Percentiles rank a stretch among this genome's conserved stretches.
Evolutionary conservation across 2,888 invertebrate genomes (phyloP).

Genomic region (Orthosia cruda): DNA sequence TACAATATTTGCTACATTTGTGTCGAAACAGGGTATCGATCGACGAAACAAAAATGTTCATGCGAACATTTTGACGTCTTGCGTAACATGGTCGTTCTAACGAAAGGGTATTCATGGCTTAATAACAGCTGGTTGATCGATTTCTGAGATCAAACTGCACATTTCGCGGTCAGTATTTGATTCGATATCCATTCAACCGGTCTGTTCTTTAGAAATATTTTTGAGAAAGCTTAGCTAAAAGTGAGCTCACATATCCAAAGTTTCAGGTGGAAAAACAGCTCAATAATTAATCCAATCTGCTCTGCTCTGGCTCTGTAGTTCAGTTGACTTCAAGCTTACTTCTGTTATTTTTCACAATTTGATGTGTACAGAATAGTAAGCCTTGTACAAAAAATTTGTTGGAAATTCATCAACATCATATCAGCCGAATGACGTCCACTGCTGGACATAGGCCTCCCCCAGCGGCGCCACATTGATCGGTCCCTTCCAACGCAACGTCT

Average conservation of each 20-base stretch:
- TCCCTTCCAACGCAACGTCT: too few species aligned
- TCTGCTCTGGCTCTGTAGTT: too few species aligned
- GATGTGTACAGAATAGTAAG: too few species aligned
- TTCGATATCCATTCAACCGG: not conserved
- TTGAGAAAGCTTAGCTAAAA: too few species aligned
- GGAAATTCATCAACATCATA: not conserved
- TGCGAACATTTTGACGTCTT: slow-evolving; percentile 28
- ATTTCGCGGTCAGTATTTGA: not conserved
- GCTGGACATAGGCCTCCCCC: not conserved
- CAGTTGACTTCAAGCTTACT: too few species aligned
- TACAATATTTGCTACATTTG: slow-evolving; percentile 44
- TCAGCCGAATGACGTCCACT: not conserved
- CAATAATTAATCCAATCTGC: too few species aligned
- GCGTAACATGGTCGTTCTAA: slow-evolving; percentile 6
- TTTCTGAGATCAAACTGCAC: not conserved
- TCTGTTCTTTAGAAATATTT: too few species aligned
- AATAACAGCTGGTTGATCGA: not conserved
- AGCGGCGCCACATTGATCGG: too few species aligned
- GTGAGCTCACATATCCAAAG: too few species aligned
- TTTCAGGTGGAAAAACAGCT: too few species aligned
- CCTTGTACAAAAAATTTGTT: too few species aligned
- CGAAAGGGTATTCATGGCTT: not conserved
- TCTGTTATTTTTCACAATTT: too few species aligned
- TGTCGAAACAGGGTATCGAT: slow-evolving; percentile 38
- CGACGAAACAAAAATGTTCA: slow-evolving; percentile 26